phyloP scores from a whole-genome alignment of 1,140 invertebrate species.

The Caenorhabditis remanei region DNA sequence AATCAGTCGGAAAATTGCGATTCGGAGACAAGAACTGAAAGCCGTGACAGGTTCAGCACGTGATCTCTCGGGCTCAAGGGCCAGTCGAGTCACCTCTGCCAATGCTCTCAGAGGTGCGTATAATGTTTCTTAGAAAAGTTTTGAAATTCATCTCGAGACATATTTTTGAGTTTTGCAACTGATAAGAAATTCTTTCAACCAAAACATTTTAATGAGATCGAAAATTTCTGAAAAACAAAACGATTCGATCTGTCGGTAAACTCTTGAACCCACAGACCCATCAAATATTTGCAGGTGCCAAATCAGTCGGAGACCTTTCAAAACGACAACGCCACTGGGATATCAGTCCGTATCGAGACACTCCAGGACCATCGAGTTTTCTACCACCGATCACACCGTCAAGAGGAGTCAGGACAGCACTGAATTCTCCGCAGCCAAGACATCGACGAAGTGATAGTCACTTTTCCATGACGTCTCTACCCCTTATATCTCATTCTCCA shows the following conservation, averaged over 20 bases:
- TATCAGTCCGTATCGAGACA: neutral
- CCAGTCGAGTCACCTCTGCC: neutral
- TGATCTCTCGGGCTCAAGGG: neutral
- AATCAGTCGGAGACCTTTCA: conserved; percentile 7
- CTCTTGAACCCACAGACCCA: neutral
- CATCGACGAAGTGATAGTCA: conserved; percentile 38
- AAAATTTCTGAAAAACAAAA: neutral
- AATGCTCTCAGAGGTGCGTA: neutral
- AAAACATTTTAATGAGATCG: conserved; percentile 24
- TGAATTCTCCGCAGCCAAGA: conserved; percentile 11
- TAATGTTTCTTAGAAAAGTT: conserved; percentile 22
- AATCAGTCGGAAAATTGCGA: conserved; percentile 49
- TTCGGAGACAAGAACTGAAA: conserved; percentile 35
- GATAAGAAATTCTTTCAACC: neutral
- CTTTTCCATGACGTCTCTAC: conserved; percentile 13
- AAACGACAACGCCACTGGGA: neutral
- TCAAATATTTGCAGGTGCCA: neutral
- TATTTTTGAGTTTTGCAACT: neutral
- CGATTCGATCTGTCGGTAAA: neutral
- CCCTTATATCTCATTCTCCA: conserved; percentile 28
- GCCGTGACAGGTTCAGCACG: conserved; percentile 2
- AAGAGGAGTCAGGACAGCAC: neutral
- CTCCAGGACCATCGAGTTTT: conserved; percentile 4
- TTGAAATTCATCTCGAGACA: neutral
- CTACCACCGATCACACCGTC: conserved; percentile 27